These are phyloP conservation scores for Sitta europaea DNA, from an alignment of 2,113 vertebrate species.

Conservation along the genomic window DNA sequence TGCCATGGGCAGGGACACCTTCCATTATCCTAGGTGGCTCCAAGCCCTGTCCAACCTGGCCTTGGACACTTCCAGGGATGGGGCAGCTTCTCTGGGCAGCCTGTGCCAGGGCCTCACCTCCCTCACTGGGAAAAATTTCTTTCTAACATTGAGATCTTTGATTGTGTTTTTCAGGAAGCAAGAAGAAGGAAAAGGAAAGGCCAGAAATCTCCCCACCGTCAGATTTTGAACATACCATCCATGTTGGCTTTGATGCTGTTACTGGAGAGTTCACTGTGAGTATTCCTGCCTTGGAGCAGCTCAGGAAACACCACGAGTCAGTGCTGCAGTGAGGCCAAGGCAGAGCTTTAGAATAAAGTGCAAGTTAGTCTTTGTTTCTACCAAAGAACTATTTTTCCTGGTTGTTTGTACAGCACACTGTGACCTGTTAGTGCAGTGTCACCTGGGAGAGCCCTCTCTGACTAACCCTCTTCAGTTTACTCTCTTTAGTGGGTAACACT, in stretches of 20 bases:
- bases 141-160: neutral
- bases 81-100: neutral
- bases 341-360: neutral
- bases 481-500: neutral
- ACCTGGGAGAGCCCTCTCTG: neutral
- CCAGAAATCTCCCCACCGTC: constrained; percentile 96
- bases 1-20: neutral
- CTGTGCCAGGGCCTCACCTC: neutral
- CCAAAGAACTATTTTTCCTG: neutral
- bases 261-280: constrained; percentile 98
- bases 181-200: constrained; percentile 93
- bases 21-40: fast-evolving
- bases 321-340: neutral
- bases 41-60: fast-evolving
- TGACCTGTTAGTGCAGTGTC: neutral
- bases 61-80: neutral
- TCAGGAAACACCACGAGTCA: neutral
- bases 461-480: neutral
- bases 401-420: neutral
- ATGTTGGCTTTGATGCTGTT: constrained; percentile 95
- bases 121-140: neutral
- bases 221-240: constrained; percentile 97
- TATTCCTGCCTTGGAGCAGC: neutral
- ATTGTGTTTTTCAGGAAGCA: constrained; percentile 77
- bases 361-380: fast-evolving